Evolutionary conservation across 2,113 vertebrate species (phyloP).

Genomic region (Amblyopsis rosae): DNA sequence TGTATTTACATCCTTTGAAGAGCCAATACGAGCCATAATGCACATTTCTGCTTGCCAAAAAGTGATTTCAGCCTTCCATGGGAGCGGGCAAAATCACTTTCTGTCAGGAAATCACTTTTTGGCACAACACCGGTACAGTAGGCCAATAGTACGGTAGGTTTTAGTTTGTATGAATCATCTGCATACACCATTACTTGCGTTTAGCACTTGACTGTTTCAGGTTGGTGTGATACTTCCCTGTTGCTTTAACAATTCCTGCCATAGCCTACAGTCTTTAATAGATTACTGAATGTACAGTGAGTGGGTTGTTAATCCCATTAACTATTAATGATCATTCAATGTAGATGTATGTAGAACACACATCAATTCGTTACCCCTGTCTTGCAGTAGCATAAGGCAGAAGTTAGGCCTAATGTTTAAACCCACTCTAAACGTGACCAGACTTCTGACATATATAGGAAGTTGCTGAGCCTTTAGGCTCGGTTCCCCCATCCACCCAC

Average conservation of each 20-base stretch:
- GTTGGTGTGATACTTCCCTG: constrained; percentile 22
- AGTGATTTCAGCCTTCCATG: no score
- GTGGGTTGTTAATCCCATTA: constrained; percentile 44
- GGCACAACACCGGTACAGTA: no score
- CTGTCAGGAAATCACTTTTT: no score
- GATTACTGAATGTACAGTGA: constrained; percentile 41
- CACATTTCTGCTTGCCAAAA: no score
- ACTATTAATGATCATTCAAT: not conserved
- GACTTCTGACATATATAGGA: constrained; percentile 5
- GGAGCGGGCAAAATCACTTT: no score
- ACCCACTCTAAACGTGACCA: not conserved
- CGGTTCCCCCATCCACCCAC: not conserved
- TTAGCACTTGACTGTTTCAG: constrained; percentile 15
- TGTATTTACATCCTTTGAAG: no score
- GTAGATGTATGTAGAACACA: no score
- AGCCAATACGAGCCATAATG: no score
- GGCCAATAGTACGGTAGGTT: no score
- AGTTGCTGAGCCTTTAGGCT: constrained; percentile 20
- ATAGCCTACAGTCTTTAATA: constrained; percentile 20
- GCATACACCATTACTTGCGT: no score
- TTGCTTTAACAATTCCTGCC: constrained; percentile 44
- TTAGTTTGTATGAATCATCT: no score
- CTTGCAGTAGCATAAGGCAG: not conserved
- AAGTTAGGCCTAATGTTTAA: not conserved
- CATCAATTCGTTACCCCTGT: not conserved